Percentiles rank a stretch among this genome's conserved stretches.
phyloP scores from a whole-genome alignment of 1,140 invertebrate genomes.

The Solenopsis invicta region DNA sequence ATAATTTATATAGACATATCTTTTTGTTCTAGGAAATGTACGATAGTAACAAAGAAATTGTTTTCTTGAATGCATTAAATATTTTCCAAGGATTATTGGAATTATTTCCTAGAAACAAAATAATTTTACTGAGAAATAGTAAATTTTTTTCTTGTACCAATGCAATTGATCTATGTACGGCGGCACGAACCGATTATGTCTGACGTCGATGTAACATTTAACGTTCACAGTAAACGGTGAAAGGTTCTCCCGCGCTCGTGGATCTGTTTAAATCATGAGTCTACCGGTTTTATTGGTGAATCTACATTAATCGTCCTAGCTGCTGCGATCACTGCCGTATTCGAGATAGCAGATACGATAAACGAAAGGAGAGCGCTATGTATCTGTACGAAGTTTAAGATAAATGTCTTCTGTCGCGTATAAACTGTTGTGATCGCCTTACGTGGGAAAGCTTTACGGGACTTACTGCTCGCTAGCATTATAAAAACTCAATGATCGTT shows the following conservation, averaged over 20 bases:
- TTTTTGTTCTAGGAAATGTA: too few relatives aligned
- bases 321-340: background rate
- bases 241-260: constrained; percentile 55
- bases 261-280: constrained; percentile 49
- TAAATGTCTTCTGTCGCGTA: background rate
- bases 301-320: background rate
- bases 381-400: constrained; percentile 1
- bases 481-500: background rate
- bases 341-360: constrained; percentile 55
- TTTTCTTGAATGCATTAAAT: too few relatives aligned
- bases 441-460: constrained; percentile 47
- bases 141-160: too few relatives aligned
- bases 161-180: background rate
- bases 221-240: constrained; percentile 68
- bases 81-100: too few relatives aligned
- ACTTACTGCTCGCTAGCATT: background rate
- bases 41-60: too few relatives aligned
- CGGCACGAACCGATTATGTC: constrained; percentile 56
- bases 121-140: too few relatives aligned
- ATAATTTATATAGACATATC: too few relatives aligned
- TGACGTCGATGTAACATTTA: constrained; percentile 69
- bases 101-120: too few relatives aligned
- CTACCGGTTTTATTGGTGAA: constrained; percentile 15
- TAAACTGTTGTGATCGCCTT: background rate
- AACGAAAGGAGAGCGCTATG: background rate